These are phyloP conservation scores for Nematostella vectensis DNA, from an alignment of 92 coral and sea anemone species.

Conservation along the genomic window DNA sequence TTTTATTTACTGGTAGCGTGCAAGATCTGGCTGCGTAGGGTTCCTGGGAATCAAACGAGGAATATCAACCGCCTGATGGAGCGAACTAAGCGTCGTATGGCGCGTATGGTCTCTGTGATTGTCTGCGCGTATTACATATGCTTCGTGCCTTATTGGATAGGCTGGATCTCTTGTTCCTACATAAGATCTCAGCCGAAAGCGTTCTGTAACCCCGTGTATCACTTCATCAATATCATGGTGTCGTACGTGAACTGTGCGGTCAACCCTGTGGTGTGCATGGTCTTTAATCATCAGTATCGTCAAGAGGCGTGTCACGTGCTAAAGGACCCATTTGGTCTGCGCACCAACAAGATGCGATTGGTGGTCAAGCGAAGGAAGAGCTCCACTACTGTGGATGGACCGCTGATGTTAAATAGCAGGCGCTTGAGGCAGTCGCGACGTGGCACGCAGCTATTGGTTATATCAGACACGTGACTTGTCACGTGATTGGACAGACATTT, in stretches of 20 bases:
- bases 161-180: conserved; percentile 24
- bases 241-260: conserved; percentile 24
- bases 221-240: conserved; percentile 9
- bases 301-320: conserved; percentile 15
- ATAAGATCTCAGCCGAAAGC: conserved; percentile 4
- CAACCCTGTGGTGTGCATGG: conserved; percentile 20
- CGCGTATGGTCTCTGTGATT: conserved; percentile 18
- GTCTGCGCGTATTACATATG: conserved; percentile 19
- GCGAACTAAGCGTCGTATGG: conserved; percentile 25
- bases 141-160: conserved; percentile 25
- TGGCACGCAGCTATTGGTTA: neutral
- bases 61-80: conserved; percentile 6
- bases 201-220: conserved; percentile 16
- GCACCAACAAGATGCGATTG: conserved; percentile 8
- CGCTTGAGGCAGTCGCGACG: neutral
- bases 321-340: conserved; percentile 21
- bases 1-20: conserved; percentile 25
- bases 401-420: neutral
- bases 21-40: conserved; percentile 31
- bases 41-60: conserved; percentile 33
- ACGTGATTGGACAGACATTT: too few relatives aligned
- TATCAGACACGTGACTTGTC: too few relatives aligned
- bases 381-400: conserved; percentile 4
- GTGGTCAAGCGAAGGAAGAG: conserved; percentile 9
- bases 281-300: conserved; percentile 20